Percentiles rank a stretch among this genome's conserved stretches.
These are phyloP conservation scores for Sesamia nonagrioides DNA, from an alignment of 1,140 invertebrate genomes.

Conservation along the genomic window DNA sequence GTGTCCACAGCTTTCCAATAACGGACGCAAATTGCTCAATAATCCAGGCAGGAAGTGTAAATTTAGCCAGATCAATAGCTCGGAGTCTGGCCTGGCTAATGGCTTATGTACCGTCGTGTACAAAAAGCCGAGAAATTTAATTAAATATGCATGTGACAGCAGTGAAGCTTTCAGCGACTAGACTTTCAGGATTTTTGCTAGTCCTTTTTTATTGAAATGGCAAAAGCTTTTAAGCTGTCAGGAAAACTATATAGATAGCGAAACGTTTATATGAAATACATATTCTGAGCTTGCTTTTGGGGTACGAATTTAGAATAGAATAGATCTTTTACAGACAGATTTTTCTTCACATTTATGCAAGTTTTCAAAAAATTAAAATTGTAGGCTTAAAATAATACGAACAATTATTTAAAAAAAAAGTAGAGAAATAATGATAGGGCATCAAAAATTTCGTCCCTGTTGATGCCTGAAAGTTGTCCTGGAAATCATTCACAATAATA, in stretches of 20 bases:
- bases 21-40: slow-evolving; percentile 49
- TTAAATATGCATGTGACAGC: slow-evolving; percentile 6
- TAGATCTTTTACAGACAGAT: too few species aligned
- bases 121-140: slow-evolving; percentile 6
- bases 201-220: not conserved
- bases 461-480: too few species aligned
- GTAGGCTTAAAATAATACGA: too few species aligned
- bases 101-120: slow-evolving; percentile 48
- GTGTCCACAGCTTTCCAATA: slow-evolving; percentile 52
- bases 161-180: not conserved
- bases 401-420: too few species aligned
- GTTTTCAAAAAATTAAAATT: too few species aligned
- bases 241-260: not conserved
- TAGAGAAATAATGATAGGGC: too few species aligned
- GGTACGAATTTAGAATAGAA: too few species aligned
- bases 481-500: too few species aligned
- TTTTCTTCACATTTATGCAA: too few species aligned
- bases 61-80: slow-evolving; percentile 62
- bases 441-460: too few species aligned
- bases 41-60: slow-evolving; percentile 48
- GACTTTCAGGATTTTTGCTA: not conserved
- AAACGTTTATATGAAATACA: too few species aligned
- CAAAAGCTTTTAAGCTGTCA: not conserved
- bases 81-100: slow-evolving; percentile 56
- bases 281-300: too few species aligned